phyloP scores from a whole-genome alignment of 2,797 vertebrate genomes.

The Cephalopachus bancanus region DNA sequence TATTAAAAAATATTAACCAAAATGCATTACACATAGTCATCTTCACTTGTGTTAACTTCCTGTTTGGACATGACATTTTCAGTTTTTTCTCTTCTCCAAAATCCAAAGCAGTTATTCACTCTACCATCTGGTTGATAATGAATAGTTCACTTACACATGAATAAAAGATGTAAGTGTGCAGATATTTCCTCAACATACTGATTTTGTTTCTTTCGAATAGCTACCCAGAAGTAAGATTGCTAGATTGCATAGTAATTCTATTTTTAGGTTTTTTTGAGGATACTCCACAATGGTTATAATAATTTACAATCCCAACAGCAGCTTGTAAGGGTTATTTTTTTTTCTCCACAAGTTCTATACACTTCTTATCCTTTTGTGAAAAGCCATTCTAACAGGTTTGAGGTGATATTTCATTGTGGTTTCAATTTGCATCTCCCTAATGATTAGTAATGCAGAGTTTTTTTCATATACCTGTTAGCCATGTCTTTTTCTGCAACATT shows the following conservation, averaged over 20 bases:
- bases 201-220: not conserved
- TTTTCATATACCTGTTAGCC: not conserved
- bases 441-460: not conserved
- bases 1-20: not conserved
- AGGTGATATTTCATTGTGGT: not conserved
- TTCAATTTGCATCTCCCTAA: not conserved
- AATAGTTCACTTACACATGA: not conserved
- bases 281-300: not conserved
- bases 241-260: not conserved
- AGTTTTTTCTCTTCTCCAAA: not conserved
- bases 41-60: not conserved
- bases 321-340: not conserved
- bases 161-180: not conserved
- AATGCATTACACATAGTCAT: not conserved
- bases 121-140: not conserved
- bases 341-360: not conserved
- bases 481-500: not conserved
- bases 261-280: not conserved
- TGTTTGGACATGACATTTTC: not conserved
- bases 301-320: not conserved
- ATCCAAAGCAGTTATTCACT: not conserved
- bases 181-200: not conserved
- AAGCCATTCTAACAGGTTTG: not conserved
- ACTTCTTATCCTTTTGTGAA: not conserved
- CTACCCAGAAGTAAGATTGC: not conserved